Evolutionary conservation across 2,797 vertebrate genomes (phyloP), one percentile per base, ranked within the genome.

Genomic region (Tolypeutes matacus): DNA sequence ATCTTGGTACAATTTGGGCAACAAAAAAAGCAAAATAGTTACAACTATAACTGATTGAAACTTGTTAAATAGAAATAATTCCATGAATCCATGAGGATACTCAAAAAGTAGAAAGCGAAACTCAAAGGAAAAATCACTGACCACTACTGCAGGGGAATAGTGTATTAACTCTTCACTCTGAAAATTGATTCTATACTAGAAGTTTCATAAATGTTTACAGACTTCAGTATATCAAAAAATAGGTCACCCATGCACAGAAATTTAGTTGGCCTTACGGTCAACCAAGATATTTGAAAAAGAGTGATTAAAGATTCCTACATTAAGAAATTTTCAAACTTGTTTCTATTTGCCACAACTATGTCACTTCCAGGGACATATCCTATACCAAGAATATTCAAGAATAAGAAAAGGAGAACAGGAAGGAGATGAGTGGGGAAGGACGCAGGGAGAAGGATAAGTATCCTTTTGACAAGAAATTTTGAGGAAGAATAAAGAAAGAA

Each of bases 271-370:
- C 46, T 93, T 89, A 58, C 0, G 12, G 25, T 72, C 93, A 85
- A 85, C 21, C 49, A 90, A 29, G 36, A 73, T 10, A 92, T 76
- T 31, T 78, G 76, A 83, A 25, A 15, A 58, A 95, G 3, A 77
- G 10, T 88, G 39, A 81, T 81, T 89, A 77, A 72, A 80, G 10
- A 77, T 65, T 69, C 65, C 31, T 34, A 91, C 23, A 53, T 39
- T 21, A 89, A 72, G 27, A 86, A 92, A 96, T 62, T 83, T 88
- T 96, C 46, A 75, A 82, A 73, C 7, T 23, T 86, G 51, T 80
- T 89, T 92, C 34, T 84, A 67, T 69, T 87, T 95, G 15, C 56
- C 34, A 62, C 49, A 31, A 90, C 53, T 51, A 75, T 62, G 80
- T 88, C 49, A 83, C 25, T 89, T 72, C n/a, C 49, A 91, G 82